phyloP scores from a whole-genome alignment of 2,113 vertebrate species.

The Perca flavescens region DNA sequence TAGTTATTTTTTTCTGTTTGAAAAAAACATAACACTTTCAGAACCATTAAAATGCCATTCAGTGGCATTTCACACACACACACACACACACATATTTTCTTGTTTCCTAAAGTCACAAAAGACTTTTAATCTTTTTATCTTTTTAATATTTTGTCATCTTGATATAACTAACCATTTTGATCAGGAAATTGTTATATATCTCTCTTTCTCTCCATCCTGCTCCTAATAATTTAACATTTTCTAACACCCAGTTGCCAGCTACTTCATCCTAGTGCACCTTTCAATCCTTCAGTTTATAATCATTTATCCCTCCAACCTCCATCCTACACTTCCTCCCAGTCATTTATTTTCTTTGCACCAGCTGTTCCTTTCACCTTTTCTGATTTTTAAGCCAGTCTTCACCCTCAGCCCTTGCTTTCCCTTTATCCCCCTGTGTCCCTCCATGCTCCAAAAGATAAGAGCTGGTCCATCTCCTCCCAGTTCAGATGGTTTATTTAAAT shows the following conservation, averaged over 20 bases:
- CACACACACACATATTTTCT: not conserved
- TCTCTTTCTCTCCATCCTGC: not conserved
- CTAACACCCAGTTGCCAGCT: not conserved
- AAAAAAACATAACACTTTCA: not conserved
- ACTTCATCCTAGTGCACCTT: not conserved
- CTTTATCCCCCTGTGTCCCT: not conserved
- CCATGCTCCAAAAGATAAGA: constrained; percentile 36
- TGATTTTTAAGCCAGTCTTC: not conserved
- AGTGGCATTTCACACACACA: not conserved
- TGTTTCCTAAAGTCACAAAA: not conserved
- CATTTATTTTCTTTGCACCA: not conserved
- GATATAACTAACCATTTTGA: not conserved
- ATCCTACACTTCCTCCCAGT: not conserved
- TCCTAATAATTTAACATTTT: not conserved
- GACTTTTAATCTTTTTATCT: not conserved
- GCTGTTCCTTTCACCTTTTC: not conserved
- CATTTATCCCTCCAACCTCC: not conserved
- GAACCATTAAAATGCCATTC: not conserved
- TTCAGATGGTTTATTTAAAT: constrained; percentile 63
- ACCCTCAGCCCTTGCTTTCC: not conserved
- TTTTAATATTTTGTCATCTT: not conserved
- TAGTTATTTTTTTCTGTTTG: not conserved
- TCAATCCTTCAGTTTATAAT: not conserved
- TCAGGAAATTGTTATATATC: not conserved
- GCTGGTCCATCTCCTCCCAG: constrained; percentile 18